A percentile compares a stretch with the other conserved stretches of the same genome.
phyloP scores from a whole-genome alignment of 2,113 vertebrate genomes.

The Mirounga angustirostris region DNA sequence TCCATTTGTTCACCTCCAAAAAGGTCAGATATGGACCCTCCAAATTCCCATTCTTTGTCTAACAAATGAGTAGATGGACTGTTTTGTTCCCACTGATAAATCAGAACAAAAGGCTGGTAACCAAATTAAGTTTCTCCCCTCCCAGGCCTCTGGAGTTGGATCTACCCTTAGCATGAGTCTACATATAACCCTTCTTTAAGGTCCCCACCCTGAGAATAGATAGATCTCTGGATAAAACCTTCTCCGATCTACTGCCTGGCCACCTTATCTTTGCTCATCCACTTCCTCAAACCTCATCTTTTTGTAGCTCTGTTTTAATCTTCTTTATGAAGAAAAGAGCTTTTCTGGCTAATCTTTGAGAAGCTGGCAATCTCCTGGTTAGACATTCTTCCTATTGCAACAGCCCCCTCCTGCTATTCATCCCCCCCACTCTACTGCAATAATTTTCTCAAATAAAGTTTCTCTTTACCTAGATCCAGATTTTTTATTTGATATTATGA shows the following conservation, averaged over 20 bases:
- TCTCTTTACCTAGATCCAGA: background rate
- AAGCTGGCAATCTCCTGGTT: background rate
- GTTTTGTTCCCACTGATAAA: background rate
- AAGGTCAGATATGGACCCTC: background rate
- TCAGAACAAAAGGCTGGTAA: background rate
- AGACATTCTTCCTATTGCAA: background rate
- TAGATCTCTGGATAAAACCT: background rate
- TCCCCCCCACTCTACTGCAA: background rate
- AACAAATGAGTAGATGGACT: background rate
- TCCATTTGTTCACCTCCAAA: background rate
- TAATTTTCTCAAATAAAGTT: background rate
- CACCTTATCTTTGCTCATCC: background rate
- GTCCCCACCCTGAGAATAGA: background rate
- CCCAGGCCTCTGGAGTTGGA: background rate
- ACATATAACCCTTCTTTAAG: background rate
- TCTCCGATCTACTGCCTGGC: background rate
- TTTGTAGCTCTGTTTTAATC: background rate
- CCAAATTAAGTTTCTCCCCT: background rate
- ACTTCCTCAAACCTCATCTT: background rate
- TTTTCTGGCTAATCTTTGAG: background rate
- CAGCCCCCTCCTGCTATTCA: background rate
- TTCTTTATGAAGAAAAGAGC: background rate
- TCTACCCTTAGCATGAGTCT: background rate
- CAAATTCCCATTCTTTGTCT: background rate
- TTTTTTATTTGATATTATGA: background rate